Evolutionary conservation across 2,888 invertebrate genomes (phyloP), one percentile per base, ranked within the genome.

Genomic region (Trichogramma dendrolimi): DNA sequence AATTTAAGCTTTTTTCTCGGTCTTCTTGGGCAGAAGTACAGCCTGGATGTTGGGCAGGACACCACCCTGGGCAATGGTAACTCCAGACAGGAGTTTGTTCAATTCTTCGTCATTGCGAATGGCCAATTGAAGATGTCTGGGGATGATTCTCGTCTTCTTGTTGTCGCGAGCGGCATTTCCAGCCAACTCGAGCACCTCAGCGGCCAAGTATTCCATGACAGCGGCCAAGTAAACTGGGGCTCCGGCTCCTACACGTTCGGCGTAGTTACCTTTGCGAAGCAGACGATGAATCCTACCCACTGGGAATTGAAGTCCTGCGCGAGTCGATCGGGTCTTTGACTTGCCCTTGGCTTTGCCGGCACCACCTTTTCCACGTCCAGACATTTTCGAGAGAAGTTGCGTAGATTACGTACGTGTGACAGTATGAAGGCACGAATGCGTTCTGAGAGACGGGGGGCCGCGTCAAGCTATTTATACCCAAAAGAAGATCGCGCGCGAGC

Each of bases 21-120:
- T 86, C 80, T 90, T 87, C 83, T 89, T 90, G 54, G 90, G 90
- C 58, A 91, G 75, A 2, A 91, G 80, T 11, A 87, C 85, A 4
- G 88, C 84, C 71, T 89, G 87, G 68, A 91, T 91, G 73, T 88
- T 87, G 0, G 92, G 91, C 72, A 93, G 77, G 0, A 92, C 92
- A 70, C 92, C 92, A 64, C 92, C 92, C 76, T 92, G 88, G 38
- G 90, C 87, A 73, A 93, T 91, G n/a, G 90, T 90, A 1, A 91
- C 91, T 49, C 88, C 88, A 2, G 85, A 83, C 2, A 92, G 79
- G 59, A 92, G 81, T 74, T 86, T 88, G 76, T 89, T 90, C 72
- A 92, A 80, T 72, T 92, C 92, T 69, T 91, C 90, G 75, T 92
- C 92, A 75, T 91, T 91, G n/a, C 89, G 82, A 65, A 92, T 86